phyloP scores from a whole-genome alignment of 2,113 vertebrate genomes.

The Peromyscus polionotus region DNA sequence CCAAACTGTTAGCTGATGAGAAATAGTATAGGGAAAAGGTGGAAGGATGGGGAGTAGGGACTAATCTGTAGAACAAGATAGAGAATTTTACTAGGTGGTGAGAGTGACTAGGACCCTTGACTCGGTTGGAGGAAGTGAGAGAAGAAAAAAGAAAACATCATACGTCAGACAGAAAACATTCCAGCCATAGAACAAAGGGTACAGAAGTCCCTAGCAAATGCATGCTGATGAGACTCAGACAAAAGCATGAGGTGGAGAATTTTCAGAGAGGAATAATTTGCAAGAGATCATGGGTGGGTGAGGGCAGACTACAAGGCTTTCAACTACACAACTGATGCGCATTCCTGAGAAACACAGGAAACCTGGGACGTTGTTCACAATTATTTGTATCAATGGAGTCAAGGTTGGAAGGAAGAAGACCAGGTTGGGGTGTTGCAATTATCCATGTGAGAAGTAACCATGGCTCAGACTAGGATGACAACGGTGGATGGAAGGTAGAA shows the following conservation, averaged over 20 bases:
- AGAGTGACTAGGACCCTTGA: neutral
- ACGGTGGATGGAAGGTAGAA: neutral
- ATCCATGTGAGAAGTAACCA: neutral
- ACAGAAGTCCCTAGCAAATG: neutral
- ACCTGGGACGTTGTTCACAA: neutral
- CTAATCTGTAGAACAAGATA: no score
- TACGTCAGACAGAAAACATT: neutral
- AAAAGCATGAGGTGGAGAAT: neutral
- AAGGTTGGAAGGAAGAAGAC: neutral
- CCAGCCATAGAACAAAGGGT: neutral
- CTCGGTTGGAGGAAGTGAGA: neutral
- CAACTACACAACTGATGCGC: neutral
- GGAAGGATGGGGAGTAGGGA: neutral
- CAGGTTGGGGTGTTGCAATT: neutral
- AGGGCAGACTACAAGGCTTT: neutral
- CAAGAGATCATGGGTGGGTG: no score
- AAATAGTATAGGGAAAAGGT: neutral
- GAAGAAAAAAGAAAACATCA: neutral
- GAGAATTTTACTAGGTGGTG: neutral
- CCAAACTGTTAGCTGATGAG: neutral
- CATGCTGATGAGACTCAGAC: neutral
- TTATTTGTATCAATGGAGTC: neutral
- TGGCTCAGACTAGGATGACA: accelerated
- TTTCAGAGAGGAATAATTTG: accelerated
- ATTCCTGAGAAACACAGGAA: neutral